Percentiles rank a stretch among this genome's conserved stretches.
Evolutionary conservation across 2,888 invertebrate species (phyloP).

Genomic region (Lutraria lutraria): DNA sequence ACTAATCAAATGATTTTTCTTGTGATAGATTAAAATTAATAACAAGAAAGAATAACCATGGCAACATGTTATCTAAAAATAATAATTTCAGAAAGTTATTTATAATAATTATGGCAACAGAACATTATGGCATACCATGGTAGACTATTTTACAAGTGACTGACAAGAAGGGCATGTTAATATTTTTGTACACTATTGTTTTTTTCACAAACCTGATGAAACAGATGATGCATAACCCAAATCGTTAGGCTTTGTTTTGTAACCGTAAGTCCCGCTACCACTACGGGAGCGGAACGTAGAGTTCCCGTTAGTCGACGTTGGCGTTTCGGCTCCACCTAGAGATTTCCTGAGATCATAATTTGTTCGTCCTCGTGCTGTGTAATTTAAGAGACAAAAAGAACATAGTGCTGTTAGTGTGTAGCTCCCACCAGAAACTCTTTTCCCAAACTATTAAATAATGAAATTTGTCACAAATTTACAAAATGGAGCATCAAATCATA

Average conservation of each 20-base stretch:
- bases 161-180: background rate
- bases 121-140: background rate
- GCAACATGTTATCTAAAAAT: background rate
- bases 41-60: background rate
- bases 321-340: slow-evolving; percentile 71
- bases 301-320: slow-evolving; percentile 62
- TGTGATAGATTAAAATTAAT: too few species aligned
- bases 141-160: too few species aligned
- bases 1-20: too few species aligned
- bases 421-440: slow-evolving; percentile 37
- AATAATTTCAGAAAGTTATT: background rate
- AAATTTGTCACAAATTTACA: background rate
- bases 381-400: slow-evolving; percentile 45
- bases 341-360: slow-evolving; percentile 85
- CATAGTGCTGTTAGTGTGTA: slow-evolving; percentile 33
- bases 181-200: background rate
- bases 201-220: slow-evolving; percentile 80
- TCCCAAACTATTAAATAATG: background rate
- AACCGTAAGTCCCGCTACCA: slow-evolving; percentile 77
- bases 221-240: slow-evolving; percentile 82
- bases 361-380: slow-evolving; percentile 84
- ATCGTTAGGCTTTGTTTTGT: slow-evolving; percentile 76
- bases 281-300: slow-evolving; percentile 72
- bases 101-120: background rate
- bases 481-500: background rate